Evolutionary conservation across 1,140 invertebrate species (phyloP), one percentile per base, ranked within the genome.

Genomic region (Bombus sylvicola): DNA sequence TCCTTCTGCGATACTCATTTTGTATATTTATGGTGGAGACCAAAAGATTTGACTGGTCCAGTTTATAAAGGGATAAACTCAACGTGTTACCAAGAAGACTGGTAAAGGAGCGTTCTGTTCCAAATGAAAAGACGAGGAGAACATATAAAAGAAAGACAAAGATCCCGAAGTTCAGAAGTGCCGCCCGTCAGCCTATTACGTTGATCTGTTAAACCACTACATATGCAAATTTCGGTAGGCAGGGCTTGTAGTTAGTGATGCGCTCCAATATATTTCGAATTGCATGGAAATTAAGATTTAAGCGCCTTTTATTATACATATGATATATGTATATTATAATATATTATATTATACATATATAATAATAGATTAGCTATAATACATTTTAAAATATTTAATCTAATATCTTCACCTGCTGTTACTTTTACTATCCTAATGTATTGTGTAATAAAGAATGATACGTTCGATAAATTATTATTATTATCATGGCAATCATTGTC

Each of bases 181-280:
- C 62, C 62, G 62, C 62, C n/a, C 62, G 1, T 31, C n/a, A 66
- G 12, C n/a, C 15, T 6, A 66, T 66, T 66, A 66, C n/a, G 62
- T 66, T 66, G 62, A 66, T 31, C n/a, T 66, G 62, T 66, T 66
- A 31, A 66, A 66, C 62, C 62, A 66, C 62, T 66, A 31, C 62
- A 18, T 66, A 31, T 31, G 62, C 62, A 66, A 66, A 66, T 66
- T 31, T 66, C 6, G 64, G 15, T 34, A 34, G n/a, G 47, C 47
- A 22, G 47, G 47, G 47, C 18, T 53, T 53, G 18, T 62, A 62
- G 28, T 71, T 71, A 13, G 22, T 10, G 25, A 37, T n/a, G 28
- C 25, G 10, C 28, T 62, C 28, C 13, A 12, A n/a, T n/a, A 62
- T 4, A 53, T 18, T 53, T 53, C 18, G 18, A 53, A 53, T 53